Evolutionary conservation across 2,797 vertebrate genomes (phyloP), one percentile per base, ranked within the genome.

Genomic region (Merluccius polli): DNA sequence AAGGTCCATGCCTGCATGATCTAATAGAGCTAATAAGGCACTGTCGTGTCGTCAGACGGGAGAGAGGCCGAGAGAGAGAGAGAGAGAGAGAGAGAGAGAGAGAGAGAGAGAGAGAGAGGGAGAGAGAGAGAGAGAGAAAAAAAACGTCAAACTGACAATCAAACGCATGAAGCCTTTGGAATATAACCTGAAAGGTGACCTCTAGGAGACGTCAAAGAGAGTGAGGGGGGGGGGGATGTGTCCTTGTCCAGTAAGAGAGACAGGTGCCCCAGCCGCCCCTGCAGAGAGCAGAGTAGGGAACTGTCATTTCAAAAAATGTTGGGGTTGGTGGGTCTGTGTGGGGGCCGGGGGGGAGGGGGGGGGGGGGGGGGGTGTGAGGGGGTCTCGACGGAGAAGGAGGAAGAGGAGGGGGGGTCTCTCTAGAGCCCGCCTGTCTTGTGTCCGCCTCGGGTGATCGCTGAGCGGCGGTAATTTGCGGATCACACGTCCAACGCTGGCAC

Each of bases 1-100:
- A 21, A 18, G 44, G 12, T 41, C 38, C 38, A 48, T 59, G 48
- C 18, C 48, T 21, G 48, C 48, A 52, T 89, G 84, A 92, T 91
- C 86, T 91, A 85, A 93, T 91, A 84, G 84, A 86, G 75, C 83
- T 91, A 88, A 91, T 91, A 83, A 81, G 86, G 86, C 81, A 82
- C 83, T n/a, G n/a, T 88, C 79, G 89, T 89, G 85, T 83, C 89
- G 83, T 88, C 75, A 74, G 73, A 68, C 72, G 31, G 13, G 29
- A 33, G 7, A 1, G 32, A 4, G 30, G 8, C 12, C 21, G 21
- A n/a, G 48, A 59, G 21, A 59, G 52, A 59, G 52, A 59, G 52
- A n/a, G 52, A 59, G n/a, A 24, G 52, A 59, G 16, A 52, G 16
- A 52, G 18, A 52, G 16, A 52, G 44, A 18, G 48, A 8, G 18